Evolutionary conservation across 2,888 invertebrate species (phyloP), one percentile per base, ranked within the genome.

Genomic region (Ochropleura leucogaster): DNA sequence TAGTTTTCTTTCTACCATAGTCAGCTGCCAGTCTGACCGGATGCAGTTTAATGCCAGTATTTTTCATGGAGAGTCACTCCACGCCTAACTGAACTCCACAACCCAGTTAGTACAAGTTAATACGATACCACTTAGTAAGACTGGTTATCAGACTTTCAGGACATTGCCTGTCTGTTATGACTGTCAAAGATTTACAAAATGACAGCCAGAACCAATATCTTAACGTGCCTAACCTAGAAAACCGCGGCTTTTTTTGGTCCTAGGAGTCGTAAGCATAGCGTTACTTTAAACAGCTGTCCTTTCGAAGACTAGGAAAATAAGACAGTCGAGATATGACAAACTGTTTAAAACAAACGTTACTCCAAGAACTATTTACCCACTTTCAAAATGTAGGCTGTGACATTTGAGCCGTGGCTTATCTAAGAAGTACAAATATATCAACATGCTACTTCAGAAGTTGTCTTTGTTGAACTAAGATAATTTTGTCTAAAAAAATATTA

Each of bases 391-490:
- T 72, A 53, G 44, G 53, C 51, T 70, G 68, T 68, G 72, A 76
- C 74, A 72, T 74, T 77, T 44, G 53, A 73, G 74, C 64, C 60
- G 60, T 49, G 83, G 85, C 91, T 94, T 95, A 95, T 95, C 95
- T 87, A 76, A 66, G 73, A 87, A 89, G 77, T 88, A 83, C 90
- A 93, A 93, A 93, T 92, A 92, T 90, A 92, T 90, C 89, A 91
- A 90, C 89, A 91, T 87, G 94, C 95, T 94, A 92, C 95, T 93
- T 92, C 93, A 95, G 95, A 90, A 95, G 95, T 94, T 89, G 89
- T 87, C 88, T 87, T 86, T 92, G 89, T 93, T 87, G 89, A 88
- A 85, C 73, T 82, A 80, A 93, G 95, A 95, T 95, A 95, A 92
- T 88, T 89, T 80, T 80, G 77, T 81, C 81, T 88, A 87, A 91